These are phyloP conservation scores for Neodontobutis hainanensis DNA, from an alignment of 2,113 vertebrate genomes.

Conservation along the genomic window DNA sequence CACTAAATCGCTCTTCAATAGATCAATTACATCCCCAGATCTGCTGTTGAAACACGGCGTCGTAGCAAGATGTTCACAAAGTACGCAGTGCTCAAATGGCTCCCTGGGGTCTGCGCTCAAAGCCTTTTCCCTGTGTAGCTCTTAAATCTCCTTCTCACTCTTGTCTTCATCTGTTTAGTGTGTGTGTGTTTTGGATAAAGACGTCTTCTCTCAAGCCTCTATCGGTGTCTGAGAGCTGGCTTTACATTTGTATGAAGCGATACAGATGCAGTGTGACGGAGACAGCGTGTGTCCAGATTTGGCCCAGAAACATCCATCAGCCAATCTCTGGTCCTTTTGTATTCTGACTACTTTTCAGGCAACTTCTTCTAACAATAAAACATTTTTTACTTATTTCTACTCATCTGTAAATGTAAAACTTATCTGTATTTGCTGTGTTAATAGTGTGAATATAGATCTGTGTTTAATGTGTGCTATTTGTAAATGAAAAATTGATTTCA, in stretches of 20 bases:
- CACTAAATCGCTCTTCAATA: constrained; percentile 47
- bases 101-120: constrained; percentile 54
- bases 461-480: too few species aligned
- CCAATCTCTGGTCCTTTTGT: constrained; percentile 9
- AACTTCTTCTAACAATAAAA: too few species aligned
- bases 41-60: constrained; percentile 36
- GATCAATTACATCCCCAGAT: constrained; percentile 51
- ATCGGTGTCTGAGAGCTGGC: constrained; percentile 31
- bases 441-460: too few species aligned
- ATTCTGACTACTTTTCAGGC: neutral
- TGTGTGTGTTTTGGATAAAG: constrained; percentile 50
- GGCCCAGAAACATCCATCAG: constrained; percentile 57
- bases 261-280: neutral
- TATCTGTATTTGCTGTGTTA: too few species aligned
- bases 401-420: too few species aligned
- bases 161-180: constrained; percentile 49
- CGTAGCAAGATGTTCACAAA: constrained; percentile 44
- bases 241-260: constrained; percentile 37
- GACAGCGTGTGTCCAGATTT: constrained; percentile 30
- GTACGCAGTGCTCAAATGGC: constrained; percentile 32
- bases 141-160: constrained; percentile 52
- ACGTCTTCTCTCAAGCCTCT: constrained; percentile 20
- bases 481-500: too few species aligned
- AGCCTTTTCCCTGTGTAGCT: constrained; percentile 31
- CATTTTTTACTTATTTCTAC: too few species aligned